Evolutionary conservation across 64 coral and sea anemone genomes (phyloP).

Genomic region (Pocillopora verrucosa): DNA sequence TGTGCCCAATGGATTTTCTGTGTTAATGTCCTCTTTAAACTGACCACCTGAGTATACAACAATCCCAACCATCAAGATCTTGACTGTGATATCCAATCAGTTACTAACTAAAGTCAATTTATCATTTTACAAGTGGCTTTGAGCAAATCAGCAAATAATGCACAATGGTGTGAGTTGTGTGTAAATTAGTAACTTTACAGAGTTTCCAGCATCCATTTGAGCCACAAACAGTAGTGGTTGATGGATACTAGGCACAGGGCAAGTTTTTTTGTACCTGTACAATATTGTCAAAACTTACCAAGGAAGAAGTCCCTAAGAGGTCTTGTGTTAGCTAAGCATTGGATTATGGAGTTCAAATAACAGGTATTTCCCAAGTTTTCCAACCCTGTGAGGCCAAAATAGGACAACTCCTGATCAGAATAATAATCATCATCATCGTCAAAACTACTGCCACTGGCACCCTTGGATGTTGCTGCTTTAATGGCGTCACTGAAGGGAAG

Average conservation of each 20-base stretch:
- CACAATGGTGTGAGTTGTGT: no score
- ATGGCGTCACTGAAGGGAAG: conserved; percentile 38
- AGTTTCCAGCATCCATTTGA: no score
- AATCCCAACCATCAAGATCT: background rate
- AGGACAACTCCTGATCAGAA: background rate
- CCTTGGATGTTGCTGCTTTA: conserved; percentile 25
- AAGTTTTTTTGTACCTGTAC: background rate
- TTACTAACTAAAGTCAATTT: no score
- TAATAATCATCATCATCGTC: background rate
- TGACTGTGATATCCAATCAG: background rate
- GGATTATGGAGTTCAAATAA: conserved; percentile 85
- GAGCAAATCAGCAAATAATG: no score
- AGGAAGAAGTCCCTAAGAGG: conserved; percentile 80
- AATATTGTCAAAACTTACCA: conserved; percentile 30
- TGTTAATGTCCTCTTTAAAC: conserved; percentile 72
- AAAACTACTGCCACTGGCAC: background rate
- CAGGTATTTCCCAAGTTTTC: conserved; percentile 88
- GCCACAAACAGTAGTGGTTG: no score
- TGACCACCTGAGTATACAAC: conserved; percentile 18
- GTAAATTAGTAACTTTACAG: no score
- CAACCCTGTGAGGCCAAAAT: conserved; percentile 67
- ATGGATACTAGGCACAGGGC: no score
- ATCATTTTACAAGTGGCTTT: no score
- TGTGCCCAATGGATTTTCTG: conserved; percentile 75
- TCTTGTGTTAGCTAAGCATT: conserved; percentile 77